Evolutionary conservation across 2,797 vertebrate species (phyloP), one percentile per base, ranked within the genome.

Genomic region (Lepidocolaptes lacrymiger): DNA sequence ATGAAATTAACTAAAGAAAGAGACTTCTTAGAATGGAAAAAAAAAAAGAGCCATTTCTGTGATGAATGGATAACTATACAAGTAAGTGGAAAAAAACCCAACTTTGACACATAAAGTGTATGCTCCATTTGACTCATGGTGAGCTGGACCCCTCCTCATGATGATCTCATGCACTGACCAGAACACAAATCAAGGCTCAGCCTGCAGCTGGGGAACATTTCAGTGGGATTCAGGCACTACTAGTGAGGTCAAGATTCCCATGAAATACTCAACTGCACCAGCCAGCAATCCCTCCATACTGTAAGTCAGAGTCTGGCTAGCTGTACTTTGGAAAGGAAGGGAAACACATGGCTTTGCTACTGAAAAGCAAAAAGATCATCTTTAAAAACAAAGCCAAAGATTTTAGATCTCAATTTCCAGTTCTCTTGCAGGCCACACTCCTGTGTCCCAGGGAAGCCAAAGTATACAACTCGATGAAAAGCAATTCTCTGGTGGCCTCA

Each of bases 391-490:
- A 51, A 59, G 30, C 3, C 39, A 21, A 7, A 68, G 23, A 46
- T 46, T 72, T 73, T n/a, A 79, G 39, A 41, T 59, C n/a, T 63
- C 36, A 36, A 7, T 71, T 91, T 58, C 76, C 7, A 37, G 18
- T 51, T 18, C 51, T 77, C 10, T 69, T 88, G 41, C 52, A 77
- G 51, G 78, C 17, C n/a, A 87, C n/a, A 6, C 21, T 34, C 43
- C 30, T 19, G 6, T 36, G 64, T 43, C 74, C 51, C 71, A 51
- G 34, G 5, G 19, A 52, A 80, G 19, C 54, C 54, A 76, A 34
- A 74, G 37, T 5, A 61, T 23, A 20, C 1, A 7, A 28, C 12
- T 54, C 0, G 0, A 74, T 2, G 4, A 83, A 76, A 62, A 54
- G 3, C 32, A 67, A 39, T 48, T 55, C 52, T 77, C 34, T 46